phyloP scores from a whole-genome alignment of 2,888 invertebrate genomes.

The Dioctria rufipes region DNA sequence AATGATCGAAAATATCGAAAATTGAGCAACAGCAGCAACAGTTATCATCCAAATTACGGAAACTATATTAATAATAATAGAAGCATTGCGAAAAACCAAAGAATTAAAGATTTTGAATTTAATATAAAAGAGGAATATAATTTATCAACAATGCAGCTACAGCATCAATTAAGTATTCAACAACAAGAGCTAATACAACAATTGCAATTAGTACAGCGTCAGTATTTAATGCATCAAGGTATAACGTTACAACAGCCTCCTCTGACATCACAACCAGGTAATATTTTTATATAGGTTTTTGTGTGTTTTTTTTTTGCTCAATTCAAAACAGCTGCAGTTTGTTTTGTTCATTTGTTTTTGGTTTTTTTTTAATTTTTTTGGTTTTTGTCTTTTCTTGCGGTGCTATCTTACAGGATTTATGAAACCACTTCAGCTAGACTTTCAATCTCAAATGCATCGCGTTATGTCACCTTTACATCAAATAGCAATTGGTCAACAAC shows the following conservation, averaged over 20 bases:
- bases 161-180: constrained; percentile 65
- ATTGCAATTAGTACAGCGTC: constrained; percentile 64
- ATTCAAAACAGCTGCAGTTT: too few species aligned
- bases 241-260: constrained; percentile 59
- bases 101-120: neutral
- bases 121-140: constrained; percentile 53
- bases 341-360: too few species aligned
- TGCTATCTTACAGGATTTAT: constrained; percentile 58
- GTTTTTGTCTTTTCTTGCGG: neutral
- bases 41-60: constrained; percentile 16
- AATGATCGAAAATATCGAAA: constrained; percentile 40
- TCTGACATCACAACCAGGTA: constrained; percentile 48
- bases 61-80: neutral
- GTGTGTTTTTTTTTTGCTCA: neutral
- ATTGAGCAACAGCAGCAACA: constrained; percentile 4
- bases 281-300: neutral
- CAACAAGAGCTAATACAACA: constrained; percentile 66
- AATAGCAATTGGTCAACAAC: constrained; percentile 54
- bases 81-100: neutral
- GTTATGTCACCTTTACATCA: constrained; percentile 59
- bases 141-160: constrained; percentile 63
- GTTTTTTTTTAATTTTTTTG: neutral
- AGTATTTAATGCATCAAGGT: constrained; percentile 66
- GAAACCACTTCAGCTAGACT: constrained; percentile 62
- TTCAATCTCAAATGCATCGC: constrained; percentile 61